Percentiles rank a stretch among this genome's conserved stretches.
Conservation (phyloP, 2,797 vertebrate species). For the Oceanodroma leucorhoa region DNA sequence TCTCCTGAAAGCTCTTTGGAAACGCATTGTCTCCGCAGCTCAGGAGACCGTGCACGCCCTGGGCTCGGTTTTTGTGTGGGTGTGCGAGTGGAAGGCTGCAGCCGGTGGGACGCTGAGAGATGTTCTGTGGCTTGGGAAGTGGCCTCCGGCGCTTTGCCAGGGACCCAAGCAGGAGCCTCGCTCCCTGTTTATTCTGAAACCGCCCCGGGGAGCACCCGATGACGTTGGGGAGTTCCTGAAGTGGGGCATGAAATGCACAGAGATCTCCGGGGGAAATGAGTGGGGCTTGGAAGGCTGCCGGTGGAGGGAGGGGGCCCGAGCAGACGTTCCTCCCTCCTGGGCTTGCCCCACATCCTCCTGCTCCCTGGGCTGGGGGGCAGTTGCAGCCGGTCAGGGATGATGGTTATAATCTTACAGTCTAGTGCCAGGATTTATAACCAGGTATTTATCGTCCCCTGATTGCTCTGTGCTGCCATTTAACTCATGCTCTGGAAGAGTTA, state of each 20-base stretch:
- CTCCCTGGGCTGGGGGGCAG: not conserved
- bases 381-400: not conserved
- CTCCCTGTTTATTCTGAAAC: not conserved
- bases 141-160: accelerated
- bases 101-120: not conserved
- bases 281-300: not conserved
- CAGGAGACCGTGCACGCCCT: accelerated
- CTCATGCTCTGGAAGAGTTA: conserved; percentile 41
- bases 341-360: accelerated
- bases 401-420: not conserved
- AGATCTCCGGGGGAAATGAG: not conserved
- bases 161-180: accelerated
- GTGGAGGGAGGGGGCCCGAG: not conserved
- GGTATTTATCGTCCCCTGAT: conserved; percentile 40
- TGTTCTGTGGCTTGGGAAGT: not conserved
- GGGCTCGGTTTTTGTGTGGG: accelerated
- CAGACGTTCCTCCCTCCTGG: not conserved
- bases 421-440: conserved; percentile 18
- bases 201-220: accelerated
- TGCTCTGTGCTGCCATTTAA: conserved; percentile 33
- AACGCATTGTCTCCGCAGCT: accelerated
- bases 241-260: accelerated
- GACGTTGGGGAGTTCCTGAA: accelerated
- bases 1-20: not conserved
- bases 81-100: accelerated